Evolutionary conservation across 2,113 vertebrate species (phyloP).

Genomic region (Cinclus mexicanus): DNA sequence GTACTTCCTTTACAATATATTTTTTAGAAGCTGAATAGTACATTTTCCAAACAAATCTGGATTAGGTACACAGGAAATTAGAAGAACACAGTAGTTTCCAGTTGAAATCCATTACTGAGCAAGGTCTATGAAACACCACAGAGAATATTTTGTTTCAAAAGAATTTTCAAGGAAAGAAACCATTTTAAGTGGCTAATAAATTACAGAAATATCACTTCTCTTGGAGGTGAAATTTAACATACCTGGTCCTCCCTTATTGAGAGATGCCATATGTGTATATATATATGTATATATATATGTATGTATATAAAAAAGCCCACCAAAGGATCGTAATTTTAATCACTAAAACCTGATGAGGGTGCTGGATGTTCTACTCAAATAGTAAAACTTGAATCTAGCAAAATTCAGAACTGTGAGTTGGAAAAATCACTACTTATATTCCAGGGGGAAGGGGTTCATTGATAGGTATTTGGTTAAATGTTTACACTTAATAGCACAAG

Average conservation of each 20-base stretch:
- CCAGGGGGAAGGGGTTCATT: neutral
- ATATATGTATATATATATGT: too few species aligned
- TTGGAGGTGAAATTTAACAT: neutral
- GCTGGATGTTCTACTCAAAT: neutral
- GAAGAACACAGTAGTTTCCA: neutral
- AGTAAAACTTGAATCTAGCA: neutral
- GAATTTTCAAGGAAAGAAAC: neutral
- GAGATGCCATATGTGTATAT: neutral
- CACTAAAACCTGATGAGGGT: neutral
- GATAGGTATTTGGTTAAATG: neutral
- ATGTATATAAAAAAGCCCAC: neutral
- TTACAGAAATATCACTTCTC: neutral
- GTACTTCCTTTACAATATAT: neutral
- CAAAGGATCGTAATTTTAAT: neutral
- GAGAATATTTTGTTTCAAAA: neutral
- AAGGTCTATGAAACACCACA: neutral
- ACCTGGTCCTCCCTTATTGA: neutral
- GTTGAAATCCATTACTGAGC: neutral
- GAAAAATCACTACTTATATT: neutral
- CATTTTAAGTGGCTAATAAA: neutral
- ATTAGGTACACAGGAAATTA: neutral
- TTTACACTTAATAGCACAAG: neutral
- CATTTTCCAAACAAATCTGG: neutral
- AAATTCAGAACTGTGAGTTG: neutral
- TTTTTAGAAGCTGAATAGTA: neutral